A percentile compares a stretch with the other conserved stretches of the same genome.
Evolutionary conservation across 2,113 vertebrate genomes (phyloP).

Genomic region (Chunga burmeisteri): DNA sequence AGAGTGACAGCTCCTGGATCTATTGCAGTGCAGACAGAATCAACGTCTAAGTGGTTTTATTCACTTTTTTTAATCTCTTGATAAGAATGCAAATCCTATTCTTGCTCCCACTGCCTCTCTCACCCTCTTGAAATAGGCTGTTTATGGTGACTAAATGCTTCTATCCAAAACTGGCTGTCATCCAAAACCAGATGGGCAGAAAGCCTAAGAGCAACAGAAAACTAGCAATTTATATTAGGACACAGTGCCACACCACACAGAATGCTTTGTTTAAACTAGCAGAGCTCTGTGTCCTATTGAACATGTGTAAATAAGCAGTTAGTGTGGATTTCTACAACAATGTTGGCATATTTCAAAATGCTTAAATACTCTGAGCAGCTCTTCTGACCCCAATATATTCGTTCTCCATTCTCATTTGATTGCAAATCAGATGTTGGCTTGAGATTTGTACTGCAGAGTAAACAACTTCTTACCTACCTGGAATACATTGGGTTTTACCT

Average conservation of each 20-base stretch:
- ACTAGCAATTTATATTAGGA: constrained; percentile 19
- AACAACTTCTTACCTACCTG: neutral
- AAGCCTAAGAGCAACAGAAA: constrained; percentile 43
- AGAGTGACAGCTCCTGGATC: neutral
- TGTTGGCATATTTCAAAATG: constrained; percentile 23
- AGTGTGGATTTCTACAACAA: neutral
- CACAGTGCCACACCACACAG: neutral
- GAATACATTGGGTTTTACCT: neutral
- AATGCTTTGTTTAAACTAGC: constrained; percentile 46
- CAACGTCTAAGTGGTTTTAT: neutral
- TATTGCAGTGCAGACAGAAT: neutral
- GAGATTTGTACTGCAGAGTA: neutral
- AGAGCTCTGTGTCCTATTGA: neutral
- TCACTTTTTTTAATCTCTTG: neutral
- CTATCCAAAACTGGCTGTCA: constrained; percentile 19
- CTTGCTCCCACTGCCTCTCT: neutral
- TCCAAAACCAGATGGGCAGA: constrained; percentile 39
- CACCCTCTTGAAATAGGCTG: constrained; percentile 13
- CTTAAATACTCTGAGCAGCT: neutral
- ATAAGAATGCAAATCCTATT: constrained; percentile 48
- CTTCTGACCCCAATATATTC: neutral
- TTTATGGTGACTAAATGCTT: constrained; percentile 34
- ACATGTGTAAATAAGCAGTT: neutral
- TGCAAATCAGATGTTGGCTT: neutral
- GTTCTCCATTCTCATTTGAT: neutral